Percentiles rank a stretch among this genome's conserved stretches.
Conservation (phyloP, 2,797 vertebrate genomes). For the Tenualosa ilisha region DNA sequence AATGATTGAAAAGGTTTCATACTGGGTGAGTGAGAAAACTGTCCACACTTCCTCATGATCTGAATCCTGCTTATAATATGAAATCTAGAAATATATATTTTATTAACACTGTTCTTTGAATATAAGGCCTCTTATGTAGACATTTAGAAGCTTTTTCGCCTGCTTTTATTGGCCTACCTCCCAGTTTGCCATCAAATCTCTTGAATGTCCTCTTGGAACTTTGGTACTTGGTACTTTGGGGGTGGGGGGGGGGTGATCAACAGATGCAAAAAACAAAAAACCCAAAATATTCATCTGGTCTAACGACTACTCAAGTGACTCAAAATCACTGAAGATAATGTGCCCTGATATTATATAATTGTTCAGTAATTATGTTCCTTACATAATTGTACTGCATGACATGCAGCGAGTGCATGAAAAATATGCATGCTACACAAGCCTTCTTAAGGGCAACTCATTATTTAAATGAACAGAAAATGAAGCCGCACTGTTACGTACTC, state of each 20-base stretch:
- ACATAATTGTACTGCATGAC: not conserved
- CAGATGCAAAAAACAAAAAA: not conserved
- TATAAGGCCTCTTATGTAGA: not conserved
- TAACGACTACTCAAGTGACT: not conserved
- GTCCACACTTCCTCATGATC: not conserved
- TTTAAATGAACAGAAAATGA: conserved; percentile 5
- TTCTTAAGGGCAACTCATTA: not conserved
- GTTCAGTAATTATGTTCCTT: not conserved
- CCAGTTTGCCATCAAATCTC: not conserved
- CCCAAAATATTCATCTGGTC: not conserved
- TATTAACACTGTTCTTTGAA: not conserved
- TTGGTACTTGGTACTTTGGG: no score
- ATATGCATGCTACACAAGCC: not conserved
- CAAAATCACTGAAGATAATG: not conserved
- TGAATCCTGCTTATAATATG: not conserved
- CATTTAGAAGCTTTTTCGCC: not conserved
- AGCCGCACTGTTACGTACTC: not conserved
- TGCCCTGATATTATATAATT: not conserved
- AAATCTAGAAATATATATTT: no score
- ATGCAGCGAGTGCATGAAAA: not conserved
- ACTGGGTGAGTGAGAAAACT: not conserved
- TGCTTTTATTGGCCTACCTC: not conserved
- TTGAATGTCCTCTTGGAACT: not conserved
- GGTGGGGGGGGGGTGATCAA: not conserved
- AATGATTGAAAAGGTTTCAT: not conserved